These are phyloP conservation scores for Coturnix japonica DNA, from an alignment of 2,113 vertebrate species.

Conservation along the genomic window DNA sequence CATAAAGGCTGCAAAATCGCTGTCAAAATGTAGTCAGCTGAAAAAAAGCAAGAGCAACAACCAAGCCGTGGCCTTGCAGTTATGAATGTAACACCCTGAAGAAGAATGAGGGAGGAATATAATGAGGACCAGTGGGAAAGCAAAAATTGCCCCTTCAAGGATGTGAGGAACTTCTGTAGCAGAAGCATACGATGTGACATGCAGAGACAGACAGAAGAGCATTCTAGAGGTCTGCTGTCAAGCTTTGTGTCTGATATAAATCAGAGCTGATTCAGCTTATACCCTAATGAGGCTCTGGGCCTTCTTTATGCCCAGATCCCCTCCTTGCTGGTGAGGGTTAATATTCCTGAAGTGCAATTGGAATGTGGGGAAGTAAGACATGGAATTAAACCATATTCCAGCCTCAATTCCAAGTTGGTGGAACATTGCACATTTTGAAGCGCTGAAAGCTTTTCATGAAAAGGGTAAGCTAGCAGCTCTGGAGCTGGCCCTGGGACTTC, in stretches of 20 bases:
- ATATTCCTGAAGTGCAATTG: neutral
- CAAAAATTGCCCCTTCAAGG: neutral
- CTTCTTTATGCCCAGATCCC: neutral
- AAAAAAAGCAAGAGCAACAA: neutral
- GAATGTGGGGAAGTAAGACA: neutral
- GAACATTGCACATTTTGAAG: neutral
- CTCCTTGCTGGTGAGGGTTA: neutral
- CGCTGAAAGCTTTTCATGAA: neutral
- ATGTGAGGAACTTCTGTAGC: neutral
- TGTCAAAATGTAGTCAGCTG: conserved; percentile 22
- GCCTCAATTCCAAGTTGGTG: neutral
- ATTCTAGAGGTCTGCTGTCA: neutral
- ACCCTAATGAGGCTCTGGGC: neutral
- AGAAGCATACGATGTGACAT: neutral
- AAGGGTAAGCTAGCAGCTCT: neutral
- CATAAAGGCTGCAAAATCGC: conserved; percentile 31
- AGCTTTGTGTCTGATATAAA: neutral
- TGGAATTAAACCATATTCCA: neutral
- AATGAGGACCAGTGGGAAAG: neutral
- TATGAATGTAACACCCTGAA: neutral
- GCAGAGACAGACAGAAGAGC: neutral
- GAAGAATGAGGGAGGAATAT: neutral
- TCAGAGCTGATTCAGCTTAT: neutral
- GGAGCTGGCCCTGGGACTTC: fast-evolving
- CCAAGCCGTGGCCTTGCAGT: fast-evolving